Base-by-base conservation (phyloP, 2,797 vertebrate genomes). In the Microchirus variegatus region DNA sequence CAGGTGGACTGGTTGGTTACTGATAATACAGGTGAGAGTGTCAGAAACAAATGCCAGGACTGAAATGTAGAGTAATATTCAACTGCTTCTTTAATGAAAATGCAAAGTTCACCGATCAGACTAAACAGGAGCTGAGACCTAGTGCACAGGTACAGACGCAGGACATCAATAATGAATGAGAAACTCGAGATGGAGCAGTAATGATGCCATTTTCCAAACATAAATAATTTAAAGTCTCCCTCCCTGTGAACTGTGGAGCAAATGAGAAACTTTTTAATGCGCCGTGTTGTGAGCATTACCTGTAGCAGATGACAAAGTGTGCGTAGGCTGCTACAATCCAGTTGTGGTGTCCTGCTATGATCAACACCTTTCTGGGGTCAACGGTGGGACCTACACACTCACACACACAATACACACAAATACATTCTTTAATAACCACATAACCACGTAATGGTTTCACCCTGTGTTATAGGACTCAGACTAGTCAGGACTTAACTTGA, bases 241-340 rank as follows among this genome's bases (percentile, higher is more conserved):
- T 19, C 12, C 12, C 64, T 16, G 15, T 51, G 18, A 65, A 59
- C 38, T 38, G 16, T 2, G 51, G 19, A 65, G 35, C 15, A 9
- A 16, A 41, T 57, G 44, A 26, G 16, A 47, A 22, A 11, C 12
- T 4, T 43, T 35, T 63, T 11, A 50, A 47, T 18, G 35, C 6
- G 16, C 36, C 12, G 13, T 14, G 51, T 44, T 13, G 26, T 17
- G 15, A 60, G 19, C 48, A 14, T 78, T 94, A 99, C 98, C 98
- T 98, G 92, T 99, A 99, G 82, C 98, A 99, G 84, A 99, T 98
- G 73, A 97, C 97, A 78, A 96, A 99, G 85, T 99, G 97, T 9
- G 97, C 97, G 59, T 99, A 99, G 2, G 98, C 97, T 71, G 95
- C 96, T 53, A 98, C 98, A 67, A 99, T 99, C 98, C 98, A 99